These are phyloP conservation scores for Epinephelus lanceolatus DNA, from an alignment of 2,113 vertebrate genomes.

Conservation along the genomic window DNA sequence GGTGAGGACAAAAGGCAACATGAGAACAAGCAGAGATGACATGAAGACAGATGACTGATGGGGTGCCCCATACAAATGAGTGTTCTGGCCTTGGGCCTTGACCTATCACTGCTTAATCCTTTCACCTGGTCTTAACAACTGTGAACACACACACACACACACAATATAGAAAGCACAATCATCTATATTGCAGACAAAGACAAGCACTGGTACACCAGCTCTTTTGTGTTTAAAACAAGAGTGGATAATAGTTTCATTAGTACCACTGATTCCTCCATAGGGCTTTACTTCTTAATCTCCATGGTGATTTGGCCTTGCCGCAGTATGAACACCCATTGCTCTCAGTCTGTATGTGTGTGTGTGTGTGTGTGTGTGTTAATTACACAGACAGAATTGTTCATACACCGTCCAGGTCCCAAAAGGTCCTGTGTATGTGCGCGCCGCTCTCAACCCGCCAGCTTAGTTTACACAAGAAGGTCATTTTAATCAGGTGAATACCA, in stretches of 20 bases:
- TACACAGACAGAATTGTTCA: constrained; percentile 65
- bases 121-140: constrained; percentile 54
- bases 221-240: constrained; percentile 14
- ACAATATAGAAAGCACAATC: neutral
- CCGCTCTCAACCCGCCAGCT: constrained; percentile 61
- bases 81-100: constrained; percentile 45
- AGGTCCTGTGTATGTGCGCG: constrained; percentile 52
- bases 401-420: constrained; percentile 58
- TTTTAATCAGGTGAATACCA: constrained; percentile 85
- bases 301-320: constrained; percentile 17
- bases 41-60: constrained; percentile 57
- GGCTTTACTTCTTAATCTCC: constrained; percentile 45
- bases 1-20: constrained; percentile 43
- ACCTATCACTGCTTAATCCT: constrained; percentile 49
- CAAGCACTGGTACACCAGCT: neutral
- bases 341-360: constrained; percentile 32
- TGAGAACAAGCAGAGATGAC: constrained; percentile 42
- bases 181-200: neutral
- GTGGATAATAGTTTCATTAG: constrained; percentile 57
- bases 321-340: constrained; percentile 23
- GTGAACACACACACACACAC: neutral
- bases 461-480: constrained; percentile 82
- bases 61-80: constrained; percentile 26
- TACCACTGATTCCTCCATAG: constrained; percentile 37
- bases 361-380: constrained; percentile 58